These are phyloP conservation scores for Agrypnus murinus DNA, from an alignment of 2,888 invertebrate species.

Conservation along the genomic window DNA sequence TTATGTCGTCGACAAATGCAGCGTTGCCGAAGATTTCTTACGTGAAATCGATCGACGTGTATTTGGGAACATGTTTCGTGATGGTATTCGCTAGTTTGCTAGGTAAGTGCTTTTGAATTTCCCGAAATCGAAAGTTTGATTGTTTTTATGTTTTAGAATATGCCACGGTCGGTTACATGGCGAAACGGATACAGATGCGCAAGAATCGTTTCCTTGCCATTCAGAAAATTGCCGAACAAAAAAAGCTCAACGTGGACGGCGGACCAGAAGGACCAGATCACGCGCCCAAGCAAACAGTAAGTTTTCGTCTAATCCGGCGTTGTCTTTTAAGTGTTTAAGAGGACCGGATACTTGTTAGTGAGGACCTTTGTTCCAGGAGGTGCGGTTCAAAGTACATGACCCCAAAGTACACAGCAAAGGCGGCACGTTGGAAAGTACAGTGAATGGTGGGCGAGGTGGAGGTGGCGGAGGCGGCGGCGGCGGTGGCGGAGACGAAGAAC, in stretches of 20 bases:
- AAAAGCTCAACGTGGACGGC: slow-evolving; percentile 89
- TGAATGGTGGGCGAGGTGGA: slow-evolving; percentile 85
- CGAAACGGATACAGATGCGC: slow-evolving; percentile 96
- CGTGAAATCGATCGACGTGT: slow-evolving; percentile 98
- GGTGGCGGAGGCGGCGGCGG: slow-evolving; percentile 72
- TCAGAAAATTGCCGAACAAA: slow-evolving; percentile 94
- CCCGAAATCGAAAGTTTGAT: background rate
- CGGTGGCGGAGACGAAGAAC: slow-evolving; percentile 74
- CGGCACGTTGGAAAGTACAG: slow-evolving; percentile 92
- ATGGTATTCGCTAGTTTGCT: slow-evolving; percentile 98
- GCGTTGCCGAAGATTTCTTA: slow-evolving; percentile 98
- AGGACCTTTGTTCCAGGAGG: slow-evolving; percentile 87
- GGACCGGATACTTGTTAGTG: slow-evolving; percentile 76
- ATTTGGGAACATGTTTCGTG: slow-evolving; percentile 98
- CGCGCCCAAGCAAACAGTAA: slow-evolving; percentile 86
- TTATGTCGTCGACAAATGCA: slow-evolving; percentile 97
- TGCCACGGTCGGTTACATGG: slow-evolving; percentile 98
- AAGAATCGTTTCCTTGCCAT: slow-evolving; percentile 93
- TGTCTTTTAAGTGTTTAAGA: background rate
- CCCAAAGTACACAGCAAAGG: slow-evolving; percentile 95
- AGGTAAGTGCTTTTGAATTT: too few species aligned
- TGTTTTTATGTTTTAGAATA: slow-evolving; percentile 82
- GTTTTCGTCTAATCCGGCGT: slow-evolving; percentile 68
- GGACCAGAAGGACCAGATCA: slow-evolving; percentile 82
- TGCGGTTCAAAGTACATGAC: slow-evolving; percentile 95